phyloP scores from a whole-genome alignment of 1,140 invertebrate species.

The Muscidifurax raptorellus region DNA sequence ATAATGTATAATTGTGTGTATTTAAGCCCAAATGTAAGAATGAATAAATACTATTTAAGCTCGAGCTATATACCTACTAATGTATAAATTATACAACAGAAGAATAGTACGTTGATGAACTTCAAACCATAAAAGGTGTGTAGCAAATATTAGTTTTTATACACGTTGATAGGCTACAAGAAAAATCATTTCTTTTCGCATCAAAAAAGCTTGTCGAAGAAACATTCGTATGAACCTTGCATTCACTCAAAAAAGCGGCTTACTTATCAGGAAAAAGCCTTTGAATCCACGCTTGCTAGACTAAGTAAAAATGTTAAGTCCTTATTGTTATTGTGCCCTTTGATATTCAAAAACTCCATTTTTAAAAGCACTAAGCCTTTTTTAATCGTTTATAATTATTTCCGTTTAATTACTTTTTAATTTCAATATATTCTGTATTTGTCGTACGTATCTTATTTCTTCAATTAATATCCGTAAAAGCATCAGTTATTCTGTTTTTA shows the following conservation, averaged over 20 bases:
- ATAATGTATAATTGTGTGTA: not conserved
- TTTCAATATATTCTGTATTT: not conserved
- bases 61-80: not conserved
- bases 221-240: conserved; percentile 45
- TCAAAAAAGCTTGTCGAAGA: not conserved
- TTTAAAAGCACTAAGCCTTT: not conserved
- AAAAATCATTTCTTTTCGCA: not conserved
- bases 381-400: not conserved
- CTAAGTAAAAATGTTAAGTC: conserved; percentile 9
- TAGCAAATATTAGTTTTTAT: not conserved
- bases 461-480: not conserved
- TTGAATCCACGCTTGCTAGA: conserved; percentile 27
- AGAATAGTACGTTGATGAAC: not conserved
- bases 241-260: conserved; percentile 57
- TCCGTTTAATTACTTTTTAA: not conserved
- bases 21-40: not conserved
- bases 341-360: not conserved
- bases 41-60: not conserved
- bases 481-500: conserved; percentile 23
- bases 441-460: not conserved
- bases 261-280: not conserved
- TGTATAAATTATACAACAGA: not conserved
- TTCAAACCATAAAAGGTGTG: too few relatives aligned
- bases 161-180: not conserved
- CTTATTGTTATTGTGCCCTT: not conserved